A percentile compares a stretch with the other conserved stretches of the same genome.
Evolutionary conservation across 2,888 invertebrate genomes (phyloP).

Genomic region (Alviniconcha strummeri): DNA sequence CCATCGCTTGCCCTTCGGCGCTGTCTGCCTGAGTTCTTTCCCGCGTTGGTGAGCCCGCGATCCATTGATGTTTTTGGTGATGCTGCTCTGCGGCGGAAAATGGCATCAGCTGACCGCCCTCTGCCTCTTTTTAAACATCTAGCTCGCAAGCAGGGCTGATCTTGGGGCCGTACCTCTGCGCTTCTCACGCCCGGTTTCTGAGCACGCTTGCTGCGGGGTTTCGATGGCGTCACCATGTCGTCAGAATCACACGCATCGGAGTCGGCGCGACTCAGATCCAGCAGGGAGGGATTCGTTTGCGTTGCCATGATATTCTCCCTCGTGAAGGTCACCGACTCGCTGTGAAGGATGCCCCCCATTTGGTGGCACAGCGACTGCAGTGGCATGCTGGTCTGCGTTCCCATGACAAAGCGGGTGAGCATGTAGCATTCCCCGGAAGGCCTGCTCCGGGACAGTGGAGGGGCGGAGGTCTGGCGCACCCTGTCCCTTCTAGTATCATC

Average conservation of each 20-base stretch:
- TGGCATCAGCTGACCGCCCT: too few species aligned
- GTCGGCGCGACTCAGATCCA: neutral
- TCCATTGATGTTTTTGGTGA: neutral
- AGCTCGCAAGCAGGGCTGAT: too few species aligned
- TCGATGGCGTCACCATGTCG: neutral
- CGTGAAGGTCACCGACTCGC: neutral
- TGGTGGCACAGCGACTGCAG: too few species aligned
- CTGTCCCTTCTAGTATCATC: too few species aligned
- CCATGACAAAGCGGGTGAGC: neutral
- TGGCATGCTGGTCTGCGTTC: neutral
- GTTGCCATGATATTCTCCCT: neutral
- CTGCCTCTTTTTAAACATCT: too few species aligned
- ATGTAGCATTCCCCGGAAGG: neutral
- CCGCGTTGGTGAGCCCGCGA: neutral
- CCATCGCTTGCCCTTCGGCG: too few species aligned
- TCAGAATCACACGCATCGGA: neutral
- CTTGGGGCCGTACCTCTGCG: neutral
- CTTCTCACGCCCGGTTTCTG: neutral
- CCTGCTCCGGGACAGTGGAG: neutral
- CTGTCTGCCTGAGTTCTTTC: neutral
- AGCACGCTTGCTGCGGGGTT: neutral
- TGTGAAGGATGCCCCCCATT: neutral
- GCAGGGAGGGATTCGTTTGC: neutral
- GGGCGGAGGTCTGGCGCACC: neutral
- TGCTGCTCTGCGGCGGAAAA: too few species aligned